Evolutionary conservation across 2,113 vertebrate genomes (phyloP).

Genomic region (Dicerorhinus sumatrensis): DNA sequence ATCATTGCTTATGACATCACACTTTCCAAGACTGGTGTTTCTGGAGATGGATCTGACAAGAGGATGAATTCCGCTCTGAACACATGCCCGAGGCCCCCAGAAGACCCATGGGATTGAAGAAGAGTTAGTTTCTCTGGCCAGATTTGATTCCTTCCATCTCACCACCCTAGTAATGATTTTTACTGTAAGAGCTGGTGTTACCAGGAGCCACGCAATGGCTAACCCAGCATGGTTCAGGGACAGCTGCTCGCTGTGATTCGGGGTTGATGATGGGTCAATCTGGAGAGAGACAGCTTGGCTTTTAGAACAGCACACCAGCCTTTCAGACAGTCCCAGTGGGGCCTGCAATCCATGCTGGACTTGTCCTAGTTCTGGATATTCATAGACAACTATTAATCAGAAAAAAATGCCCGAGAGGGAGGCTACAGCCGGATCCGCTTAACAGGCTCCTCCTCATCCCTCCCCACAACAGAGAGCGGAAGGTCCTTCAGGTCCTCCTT

Average conservation of each 20-base stretch:
- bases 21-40: not conserved
- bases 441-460: accelerated
- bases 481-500: slow-evolving; percentile 77
- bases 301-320: not conserved
- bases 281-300: not conserved
- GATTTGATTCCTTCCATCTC: not conserved
- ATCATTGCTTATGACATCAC: not conserved
- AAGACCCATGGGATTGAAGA: not conserved
- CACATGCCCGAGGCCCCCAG: accelerated
- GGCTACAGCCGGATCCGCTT: not conserved
- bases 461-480: accelerated
- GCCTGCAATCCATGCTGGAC: accelerated
- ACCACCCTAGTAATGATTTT: not conserved
- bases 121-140: not conserved
- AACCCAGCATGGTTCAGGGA: accelerated
- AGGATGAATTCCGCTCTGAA: not conserved
- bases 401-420: not conserved
- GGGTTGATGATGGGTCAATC: not conserved
- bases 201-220: not conserved
- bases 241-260: accelerated
- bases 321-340: not conserved
- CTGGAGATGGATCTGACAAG: not conserved
- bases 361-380: not conserved
- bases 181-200: not conserved
- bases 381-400: not conserved